Evolutionary conservation across 2,113 vertebrate species (phyloP), one percentile per base, ranked within the genome.

Genomic region (Cercocebus atys): DNA sequence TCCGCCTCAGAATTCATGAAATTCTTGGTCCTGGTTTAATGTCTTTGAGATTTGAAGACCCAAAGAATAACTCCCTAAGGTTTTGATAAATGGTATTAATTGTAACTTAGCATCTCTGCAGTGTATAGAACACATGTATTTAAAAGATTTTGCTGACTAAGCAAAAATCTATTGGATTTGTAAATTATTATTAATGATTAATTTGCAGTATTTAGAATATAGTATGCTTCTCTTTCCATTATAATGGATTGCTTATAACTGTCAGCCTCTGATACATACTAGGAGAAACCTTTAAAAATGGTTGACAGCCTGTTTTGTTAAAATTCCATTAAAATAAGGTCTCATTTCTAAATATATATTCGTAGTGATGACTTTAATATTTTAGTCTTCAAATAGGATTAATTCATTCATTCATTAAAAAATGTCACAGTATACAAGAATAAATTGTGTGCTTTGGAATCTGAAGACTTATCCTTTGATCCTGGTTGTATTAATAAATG

Each of bases 261-360:
- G 11, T 73, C 25, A 93, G 40, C 8, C 18, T 40, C 16, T 81
- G 17, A 18, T 30, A 52, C 9, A 75, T 80, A 23, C 40, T 92
- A 76, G 23, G 32, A 89, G 11, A 94, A 87, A 64, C 55, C 22
- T 81, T 64, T 82, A 43, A 50, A 76, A 68, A 61, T 17, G 23
- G 1, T 88, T 78, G 17, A 23, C 47, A 76, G 11, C 30, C 32
- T 73, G 27, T 91, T 82, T 61, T 91, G 6, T 83, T 84, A 66
- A 80, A 76, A 83, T 83, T 97, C 40, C n/a, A 84, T 81, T 7
- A 78, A 75, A 79, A 47, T 64, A 66, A 38, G 23, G 13, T 70
- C 20, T n/a, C 27, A 25, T 57, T 96, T 93, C 47, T 91, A 86
- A 97, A 83, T 88, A 95, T 90, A 14, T 88, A 61, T n/a, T 91